A percentile compares a stretch with the other conserved stretches of the same genome.
These are phyloP conservation scores for Pristionchus arcanus DNA, from an alignment of 2,888 invertebrate genomes.

Conservation along the genomic window DNA sequence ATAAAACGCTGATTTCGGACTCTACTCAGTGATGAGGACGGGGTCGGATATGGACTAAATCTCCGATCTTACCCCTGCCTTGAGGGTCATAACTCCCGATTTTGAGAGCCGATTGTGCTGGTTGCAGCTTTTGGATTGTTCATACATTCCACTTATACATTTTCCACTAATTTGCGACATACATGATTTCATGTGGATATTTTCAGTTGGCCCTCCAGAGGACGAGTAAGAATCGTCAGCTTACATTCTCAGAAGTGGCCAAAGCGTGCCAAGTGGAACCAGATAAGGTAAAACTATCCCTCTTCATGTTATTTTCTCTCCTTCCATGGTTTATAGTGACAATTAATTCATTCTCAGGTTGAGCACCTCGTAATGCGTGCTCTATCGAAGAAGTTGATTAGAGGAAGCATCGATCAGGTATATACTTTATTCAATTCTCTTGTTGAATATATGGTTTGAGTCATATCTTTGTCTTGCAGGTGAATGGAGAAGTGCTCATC, in stretches of 20 bases:
- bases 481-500: constrained; percentile 86
- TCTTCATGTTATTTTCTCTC: no score
- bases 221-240: constrained; percentile 89
- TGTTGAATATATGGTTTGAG: not conserved
- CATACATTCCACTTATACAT: no score
- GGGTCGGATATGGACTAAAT: no score
- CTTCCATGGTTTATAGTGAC: not conserved
- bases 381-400: constrained; percentile 92
- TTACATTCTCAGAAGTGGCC: constrained; percentile 93
- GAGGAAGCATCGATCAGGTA: constrained; percentile 83
- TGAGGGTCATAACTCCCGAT: no score
- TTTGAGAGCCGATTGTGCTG: no score
- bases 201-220: constrained; percentile 94
- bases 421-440: not conserved
- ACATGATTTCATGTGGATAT: constrained; percentile 39
- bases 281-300: constrained; percentile 80
- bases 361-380: constrained; percentile 98
- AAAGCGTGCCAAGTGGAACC: constrained; percentile 89
- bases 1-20: no score
- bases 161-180: no score
- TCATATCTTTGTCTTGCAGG: constrained; percentile 54
- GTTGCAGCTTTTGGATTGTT: no score
- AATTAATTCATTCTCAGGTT: constrained; percentile 82
- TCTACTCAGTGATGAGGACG: no score
- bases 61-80: no score